Conservation (phyloP, 2,888 invertebrate species). For the Torymus auratus region DNA sequence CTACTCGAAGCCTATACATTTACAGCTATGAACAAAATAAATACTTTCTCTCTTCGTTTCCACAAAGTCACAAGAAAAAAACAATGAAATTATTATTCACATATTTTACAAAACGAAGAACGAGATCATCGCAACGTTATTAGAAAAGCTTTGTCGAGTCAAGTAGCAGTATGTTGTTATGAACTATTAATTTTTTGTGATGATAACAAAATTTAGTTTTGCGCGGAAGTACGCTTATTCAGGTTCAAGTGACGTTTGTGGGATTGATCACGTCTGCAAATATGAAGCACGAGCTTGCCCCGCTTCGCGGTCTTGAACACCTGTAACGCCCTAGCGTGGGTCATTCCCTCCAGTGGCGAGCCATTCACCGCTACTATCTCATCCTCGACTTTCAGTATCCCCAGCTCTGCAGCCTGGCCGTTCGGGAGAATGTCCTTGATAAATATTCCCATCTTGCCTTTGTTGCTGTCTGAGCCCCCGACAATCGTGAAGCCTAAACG, state of each 20-base stretch:
- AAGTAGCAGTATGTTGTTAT: slow-evolving; percentile 62
- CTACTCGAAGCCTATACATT: neutral
- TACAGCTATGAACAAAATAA: slow-evolving; percentile 13
- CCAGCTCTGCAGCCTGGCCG: slow-evolving; percentile 81
- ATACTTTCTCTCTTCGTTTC: neutral
- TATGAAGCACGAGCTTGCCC: slow-evolving; percentile 79
- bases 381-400: slow-evolving; percentile 80
- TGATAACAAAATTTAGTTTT: too few relatives aligned
- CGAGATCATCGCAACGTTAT: slow-evolving; percentile 59
- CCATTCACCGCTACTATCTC: slow-evolving; percentile 82
- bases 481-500: slow-evolving; percentile 83
- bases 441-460: slow-evolving; percentile 81
- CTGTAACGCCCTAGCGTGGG: slow-evolving; percentile 80
- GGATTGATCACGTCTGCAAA: slow-evolving; percentile 76
- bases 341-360: slow-evolving; percentile 78
- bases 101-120: slow-evolving; percentile 29
- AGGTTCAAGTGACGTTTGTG: slow-evolving; percentile 69
- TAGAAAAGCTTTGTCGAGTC: slow-evolving; percentile 64
- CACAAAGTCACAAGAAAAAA: slow-evolving; percentile 4
- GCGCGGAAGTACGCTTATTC: neutral
- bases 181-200: slow-evolving; percentile 20
- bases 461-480: slow-evolving; percentile 81
- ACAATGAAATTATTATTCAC: slow-evolving; percentile 3
- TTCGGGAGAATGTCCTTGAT: slow-evolving; percentile 81
- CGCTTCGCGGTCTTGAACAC: slow-evolving; percentile 81